phyloP scores from a whole-genome alignment of 2,888 invertebrate genomes.

The Patella depressa region DNA sequence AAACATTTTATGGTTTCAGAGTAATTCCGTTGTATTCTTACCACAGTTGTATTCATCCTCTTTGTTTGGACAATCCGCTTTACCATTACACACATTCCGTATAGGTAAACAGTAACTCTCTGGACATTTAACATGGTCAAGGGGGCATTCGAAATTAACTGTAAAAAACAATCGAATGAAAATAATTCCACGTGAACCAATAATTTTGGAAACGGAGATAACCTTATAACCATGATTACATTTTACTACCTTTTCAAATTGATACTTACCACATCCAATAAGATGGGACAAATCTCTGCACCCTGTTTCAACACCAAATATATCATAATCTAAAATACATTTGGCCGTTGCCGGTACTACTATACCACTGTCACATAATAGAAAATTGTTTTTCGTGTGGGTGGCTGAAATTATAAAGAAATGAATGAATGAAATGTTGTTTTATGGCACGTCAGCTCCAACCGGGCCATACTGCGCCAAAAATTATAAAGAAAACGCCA shows the following conservation, averaged over 20 bases:
- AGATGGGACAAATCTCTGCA: conserved; percentile 20
- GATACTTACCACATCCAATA: conserved; percentile 16
- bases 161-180: background rate
- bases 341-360: background rate
- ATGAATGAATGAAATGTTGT: too few species aligned
- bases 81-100: conserved; percentile 54
- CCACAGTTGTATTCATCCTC: conserved; percentile 71
- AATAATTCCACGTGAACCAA: too few species aligned
- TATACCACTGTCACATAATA: conserved; percentile 16
- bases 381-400: background rate
- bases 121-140: conserved; percentile 54
- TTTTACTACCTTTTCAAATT: background rate
- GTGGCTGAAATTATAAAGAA: too few species aligned
- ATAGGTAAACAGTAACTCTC: conserved; percentile 57
- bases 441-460: too few species aligned
- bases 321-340: conserved; percentile 17
- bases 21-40: background rate
- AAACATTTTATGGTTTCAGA: too few species aligned
- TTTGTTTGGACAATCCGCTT: conserved; percentile 51
- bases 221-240: too few species aligned
- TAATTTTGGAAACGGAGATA: too few species aligned
- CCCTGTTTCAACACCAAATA: background rate
- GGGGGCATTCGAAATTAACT: conserved; percentile 45
- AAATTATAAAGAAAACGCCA: background rate
- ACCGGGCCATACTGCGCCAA: too few species aligned